These are phyloP conservation scores for Shargacucullia verbasci DNA, from an alignment of 2,888 invertebrate genomes.

Conservation along the genomic window DNA sequence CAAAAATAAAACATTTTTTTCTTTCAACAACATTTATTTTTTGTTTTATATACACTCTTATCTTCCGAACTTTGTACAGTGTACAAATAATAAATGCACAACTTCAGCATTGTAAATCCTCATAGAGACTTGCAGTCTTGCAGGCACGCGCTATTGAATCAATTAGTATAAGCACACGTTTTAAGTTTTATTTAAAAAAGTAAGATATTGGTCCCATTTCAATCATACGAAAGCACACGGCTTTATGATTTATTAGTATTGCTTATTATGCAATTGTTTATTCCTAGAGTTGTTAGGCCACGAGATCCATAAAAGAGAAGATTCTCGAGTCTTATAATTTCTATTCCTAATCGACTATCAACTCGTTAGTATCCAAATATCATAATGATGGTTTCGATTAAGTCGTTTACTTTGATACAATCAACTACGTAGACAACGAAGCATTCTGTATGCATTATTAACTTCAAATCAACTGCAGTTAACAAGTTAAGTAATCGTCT, in stretches of 20 bases:
- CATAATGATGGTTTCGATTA: conserved; percentile 26
- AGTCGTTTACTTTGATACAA: conserved; percentile 16
- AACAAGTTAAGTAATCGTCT: conserved; percentile 48
- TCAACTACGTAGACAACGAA: conserved; percentile 11
- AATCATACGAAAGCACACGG: conserved; percentile 69
- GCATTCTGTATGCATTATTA: conserved; percentile 45
- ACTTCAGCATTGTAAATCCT: conserved; percentile 86
- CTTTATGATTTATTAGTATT: conserved; percentile 35
- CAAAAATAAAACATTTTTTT: conserved; percentile 55
- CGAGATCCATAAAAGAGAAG: conserved; percentile 34
- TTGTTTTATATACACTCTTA: conserved; percentile 82
- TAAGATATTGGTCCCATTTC: conserved; percentile 80
- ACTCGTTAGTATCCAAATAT: conserved; percentile 38
- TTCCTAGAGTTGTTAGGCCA: conserved; percentile 42
- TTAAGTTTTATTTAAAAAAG: conserved; percentile 61
- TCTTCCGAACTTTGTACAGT: conserved; percentile 82
- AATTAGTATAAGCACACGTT: conserved; percentile 70
- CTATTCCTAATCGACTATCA: conserved; percentile 37
- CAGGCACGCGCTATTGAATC: conserved; percentile 72
- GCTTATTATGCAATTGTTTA: conserved; percentile 30
- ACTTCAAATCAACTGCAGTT: conserved; percentile 78
- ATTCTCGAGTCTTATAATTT: conserved; percentile 39
- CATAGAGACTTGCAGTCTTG: conserved; percentile 73
- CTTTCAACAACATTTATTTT: conserved; percentile 86
- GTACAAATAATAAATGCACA: conserved; percentile 89